A percentile compares a stretch with the other conserved stretches of the same genome.
Evolutionary conservation across 2,113 vertebrate genomes (phyloP).

Genomic region (Syngnathus floridae): DNA sequence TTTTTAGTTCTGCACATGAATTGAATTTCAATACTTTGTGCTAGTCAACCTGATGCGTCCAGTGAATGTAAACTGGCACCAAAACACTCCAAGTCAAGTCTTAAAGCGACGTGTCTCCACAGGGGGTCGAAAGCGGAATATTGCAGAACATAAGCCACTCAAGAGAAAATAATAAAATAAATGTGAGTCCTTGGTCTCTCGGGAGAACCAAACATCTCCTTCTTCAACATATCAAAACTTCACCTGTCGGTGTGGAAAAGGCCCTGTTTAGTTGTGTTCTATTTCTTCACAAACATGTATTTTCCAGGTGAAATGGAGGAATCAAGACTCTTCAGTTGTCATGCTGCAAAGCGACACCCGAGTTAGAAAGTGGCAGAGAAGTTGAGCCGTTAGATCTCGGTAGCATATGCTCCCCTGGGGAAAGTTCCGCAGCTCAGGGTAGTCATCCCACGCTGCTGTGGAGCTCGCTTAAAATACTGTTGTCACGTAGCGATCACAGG

Average conservation of each 20-base stretch:
- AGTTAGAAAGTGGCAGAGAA: slow-evolving; percentile 67
- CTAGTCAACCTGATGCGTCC: neutral
- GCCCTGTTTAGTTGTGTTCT: slow-evolving; percentile 69
- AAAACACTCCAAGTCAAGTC: slow-evolving; percentile 8
- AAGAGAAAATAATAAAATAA: slow-evolving; percentile 57
- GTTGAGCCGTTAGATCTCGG: slow-evolving; percentile 68
- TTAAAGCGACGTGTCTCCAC: slow-evolving; percentile 13
- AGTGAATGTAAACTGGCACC: neutral
- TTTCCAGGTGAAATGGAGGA: slow-evolving; percentile 59
- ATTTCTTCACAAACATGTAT: slow-evolving; percentile 67
- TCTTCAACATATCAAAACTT: slow-evolving; percentile 65
- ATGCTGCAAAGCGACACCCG: slow-evolving; percentile 62
- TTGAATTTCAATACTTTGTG: neutral
- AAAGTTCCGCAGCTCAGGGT: slow-evolving; percentile 49
- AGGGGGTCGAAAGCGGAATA: slow-evolving; percentile 14
- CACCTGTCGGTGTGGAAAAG: slow-evolving; percentile 54
- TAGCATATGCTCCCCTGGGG: slow-evolving; percentile 54
- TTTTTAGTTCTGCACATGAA: neutral
- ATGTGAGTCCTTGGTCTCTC: slow-evolving; percentile 53
- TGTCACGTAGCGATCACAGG: slow-evolving; percentile 65
- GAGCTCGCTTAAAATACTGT: slow-evolving; percentile 61
- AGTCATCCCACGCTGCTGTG: slow-evolving; percentile 48
- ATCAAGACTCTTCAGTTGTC: slow-evolving; percentile 69
- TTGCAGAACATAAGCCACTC: slow-evolving; percentile 33
- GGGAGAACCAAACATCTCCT: slow-evolving; percentile 63